phyloP scores from a whole-genome alignment of 2,888 invertebrate species.

The Imbricaverruca yamaguchii region DNA sequence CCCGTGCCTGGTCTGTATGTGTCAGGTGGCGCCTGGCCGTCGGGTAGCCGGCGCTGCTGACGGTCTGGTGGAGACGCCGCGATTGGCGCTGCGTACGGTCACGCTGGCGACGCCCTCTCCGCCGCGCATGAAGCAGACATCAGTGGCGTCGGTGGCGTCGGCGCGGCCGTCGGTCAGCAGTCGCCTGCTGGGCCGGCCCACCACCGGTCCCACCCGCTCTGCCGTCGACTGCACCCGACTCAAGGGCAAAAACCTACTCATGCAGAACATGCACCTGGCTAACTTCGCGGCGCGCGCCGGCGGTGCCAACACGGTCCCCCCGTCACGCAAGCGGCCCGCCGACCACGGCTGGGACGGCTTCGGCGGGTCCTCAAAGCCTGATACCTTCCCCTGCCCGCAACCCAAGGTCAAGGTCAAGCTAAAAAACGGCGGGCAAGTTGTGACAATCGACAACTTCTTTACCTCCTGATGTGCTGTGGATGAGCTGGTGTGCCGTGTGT shows the following conservation, averaged over 20 bases:
- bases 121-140: background rate
- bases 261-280: constrained; percentile 6
- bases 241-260: background rate
- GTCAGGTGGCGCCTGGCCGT: too few species aligned
- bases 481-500: too few species aligned
- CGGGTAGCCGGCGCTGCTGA: too few species aligned
- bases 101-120: background rate
- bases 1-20: too few species aligned
- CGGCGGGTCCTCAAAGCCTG: background rate
- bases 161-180: background rate
- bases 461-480: too few species aligned
- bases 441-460: constrained; percentile 10
- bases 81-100: background rate
- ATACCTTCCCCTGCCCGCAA: background rate
- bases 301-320: background rate
- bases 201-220: background rate
- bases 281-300: constrained; percentile 11
- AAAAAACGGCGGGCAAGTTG: constrained; percentile 1
- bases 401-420: background rate
- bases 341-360: constrained; percentile 20
- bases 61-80: too few species aligned
- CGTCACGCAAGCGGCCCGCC: background rate
- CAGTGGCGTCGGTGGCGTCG: constrained; percentile 2
- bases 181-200: background rate
- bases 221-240: background rate